Evolutionary conservation across 2,888 invertebrate species (phyloP).

Genomic region (Drosophila melanosoma): DNA sequence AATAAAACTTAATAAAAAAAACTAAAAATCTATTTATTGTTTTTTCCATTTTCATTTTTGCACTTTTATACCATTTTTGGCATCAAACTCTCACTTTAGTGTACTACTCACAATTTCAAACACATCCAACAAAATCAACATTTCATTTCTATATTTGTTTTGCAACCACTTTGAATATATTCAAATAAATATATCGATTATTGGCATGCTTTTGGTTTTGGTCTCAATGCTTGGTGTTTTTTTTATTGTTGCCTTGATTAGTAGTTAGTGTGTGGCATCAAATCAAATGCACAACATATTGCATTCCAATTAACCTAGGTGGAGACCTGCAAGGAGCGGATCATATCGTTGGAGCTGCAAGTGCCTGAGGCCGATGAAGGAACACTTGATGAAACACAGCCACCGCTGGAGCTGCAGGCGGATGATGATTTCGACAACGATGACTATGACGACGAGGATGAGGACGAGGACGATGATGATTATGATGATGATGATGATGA

Average conservation of each 20-base stretch:
- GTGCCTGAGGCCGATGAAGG: constrained; percentile 84
- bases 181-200: constrained; percentile 9
- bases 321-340: constrained; percentile 96
- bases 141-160: neutral
- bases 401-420: constrained; percentile 58
- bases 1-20: neutral
- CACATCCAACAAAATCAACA: neutral
- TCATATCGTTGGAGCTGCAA: constrained; percentile 93
- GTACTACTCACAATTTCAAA: neutral
- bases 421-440: constrained; percentile 74
- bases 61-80: neutral
- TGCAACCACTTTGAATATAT: constrained; percentile 7
- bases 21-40: neutral
- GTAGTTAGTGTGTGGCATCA: constrained; percentile 50
- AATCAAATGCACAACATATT: constrained; percentile 72
- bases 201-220: constrained; percentile 56
- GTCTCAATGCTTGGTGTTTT: constrained; percentile 39
- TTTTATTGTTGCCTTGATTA: constrained; percentile 53
- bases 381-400: constrained; percentile 64
- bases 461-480: constrained; percentile 84
- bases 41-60: no score
- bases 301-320: constrained; percentile 86
- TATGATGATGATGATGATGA: constrained; percentile 85
- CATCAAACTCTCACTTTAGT: neutral
- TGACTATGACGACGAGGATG: constrained; percentile 46